phyloP scores from a whole-genome alignment of 2,797 vertebrate genomes.

The Micrastur ruficollis region DNA sequence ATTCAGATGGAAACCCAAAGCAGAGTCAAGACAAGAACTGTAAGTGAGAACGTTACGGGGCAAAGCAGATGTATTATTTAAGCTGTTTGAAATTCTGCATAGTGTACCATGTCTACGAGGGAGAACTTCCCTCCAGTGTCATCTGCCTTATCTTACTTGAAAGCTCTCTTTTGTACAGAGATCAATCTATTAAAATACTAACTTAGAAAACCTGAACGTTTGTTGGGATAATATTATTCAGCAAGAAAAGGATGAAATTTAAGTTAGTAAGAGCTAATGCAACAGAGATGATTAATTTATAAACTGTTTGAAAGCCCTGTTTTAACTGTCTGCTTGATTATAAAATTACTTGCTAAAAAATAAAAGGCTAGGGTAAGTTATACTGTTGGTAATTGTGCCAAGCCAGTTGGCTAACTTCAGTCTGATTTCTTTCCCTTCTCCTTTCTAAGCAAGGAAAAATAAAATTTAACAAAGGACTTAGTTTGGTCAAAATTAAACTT shows the following conservation, averaged over 20 bases:
- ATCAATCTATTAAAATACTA: fast-evolving
- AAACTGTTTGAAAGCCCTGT: not conserved
- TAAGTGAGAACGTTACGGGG: conserved; percentile 71
- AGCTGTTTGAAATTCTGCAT: not conserved
- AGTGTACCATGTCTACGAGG: fast-evolving
- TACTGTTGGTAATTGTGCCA: not conserved
- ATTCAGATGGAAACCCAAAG: conserved; percentile 55
- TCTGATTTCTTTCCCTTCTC: not conserved
- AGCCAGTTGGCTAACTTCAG: not conserved
- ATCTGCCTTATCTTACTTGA: fast-evolving
- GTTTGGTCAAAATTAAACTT: too few relatives aligned
- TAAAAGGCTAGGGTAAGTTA: not conserved
- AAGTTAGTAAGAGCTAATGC: not conserved
- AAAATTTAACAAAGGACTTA: not conserved
- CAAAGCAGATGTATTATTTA: not conserved
- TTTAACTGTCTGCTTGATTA: not conserved
- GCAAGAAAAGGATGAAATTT: not conserved
- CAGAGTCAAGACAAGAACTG: conserved; percentile 78
- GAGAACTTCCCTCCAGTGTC: not conserved
- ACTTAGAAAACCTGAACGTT: not conserved
- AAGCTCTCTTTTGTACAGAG: fast-evolving
- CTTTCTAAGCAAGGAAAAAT: not conserved
- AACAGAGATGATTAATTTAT: not conserved
- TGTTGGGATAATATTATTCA: not conserved
- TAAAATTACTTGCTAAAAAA: not conserved